Conservation (phyloP, 2,797 vertebrate genomes). For the Lophura swinhoii region DNA sequence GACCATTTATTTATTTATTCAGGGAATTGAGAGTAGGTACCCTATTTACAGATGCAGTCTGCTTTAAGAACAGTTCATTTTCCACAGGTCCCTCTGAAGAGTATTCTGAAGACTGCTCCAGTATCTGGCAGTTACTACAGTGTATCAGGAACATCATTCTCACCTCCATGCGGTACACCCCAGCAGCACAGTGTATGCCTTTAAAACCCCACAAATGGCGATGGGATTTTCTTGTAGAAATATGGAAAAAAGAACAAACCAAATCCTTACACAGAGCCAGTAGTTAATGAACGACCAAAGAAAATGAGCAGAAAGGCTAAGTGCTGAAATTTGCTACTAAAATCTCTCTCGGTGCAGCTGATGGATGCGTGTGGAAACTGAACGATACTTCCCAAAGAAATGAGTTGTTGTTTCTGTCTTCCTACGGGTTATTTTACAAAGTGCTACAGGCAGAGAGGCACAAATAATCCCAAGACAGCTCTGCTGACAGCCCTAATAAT, state of each 20-base stretch:
- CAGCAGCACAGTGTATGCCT: background rate
- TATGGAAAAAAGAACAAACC: background rate
- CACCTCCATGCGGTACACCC: background rate
- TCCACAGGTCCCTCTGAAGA: background rate
- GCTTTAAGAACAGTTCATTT: constrained; percentile 5
- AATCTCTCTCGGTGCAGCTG: background rate
- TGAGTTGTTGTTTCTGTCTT: background rate
- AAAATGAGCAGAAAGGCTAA: background rate
- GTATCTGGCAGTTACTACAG: background rate
- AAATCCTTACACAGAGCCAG: constrained; percentile 23
- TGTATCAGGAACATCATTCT: background rate
- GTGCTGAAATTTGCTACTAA: background rate
- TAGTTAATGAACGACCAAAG: background rate
- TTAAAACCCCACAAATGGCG: constrained; percentile 5
- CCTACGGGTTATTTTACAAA: constrained; percentile 34
- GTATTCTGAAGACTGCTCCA: background rate
- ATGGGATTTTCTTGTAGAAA: background rate
- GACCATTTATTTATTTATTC: constrained; percentile 56
- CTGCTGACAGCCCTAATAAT: constrained; percentile 57
- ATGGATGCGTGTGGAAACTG: background rate
- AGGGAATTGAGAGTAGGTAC: background rate
- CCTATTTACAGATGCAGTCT: constrained; percentile 26
- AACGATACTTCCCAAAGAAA: background rate
- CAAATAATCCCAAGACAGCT: constrained; percentile 23
- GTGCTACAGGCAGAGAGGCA: background rate